Base-by-base conservation (phyloP, 2,888 invertebrate genomes). In the Rotaria socialis region DNA sequence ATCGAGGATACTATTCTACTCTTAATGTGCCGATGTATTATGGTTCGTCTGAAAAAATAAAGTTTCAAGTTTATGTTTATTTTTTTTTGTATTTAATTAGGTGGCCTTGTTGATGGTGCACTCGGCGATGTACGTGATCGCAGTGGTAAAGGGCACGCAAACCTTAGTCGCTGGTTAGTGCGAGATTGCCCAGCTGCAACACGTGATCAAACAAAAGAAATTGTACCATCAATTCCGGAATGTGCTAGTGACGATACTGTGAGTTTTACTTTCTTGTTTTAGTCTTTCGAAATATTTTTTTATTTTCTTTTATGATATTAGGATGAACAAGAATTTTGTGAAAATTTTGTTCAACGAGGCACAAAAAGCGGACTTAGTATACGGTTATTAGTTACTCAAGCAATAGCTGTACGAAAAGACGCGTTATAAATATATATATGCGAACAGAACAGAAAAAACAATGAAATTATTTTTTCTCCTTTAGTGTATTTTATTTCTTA, bases 341-440 rank as follows among this genome's bases (percentile, higher is more conserved):
- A 80, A 80, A 80, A 80, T 80, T 80, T 80, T 47, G 80, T 80
- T 80, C 47, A 10, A 4, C 8, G 19, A 47, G 80, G 80, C n/a
- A 0, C 35, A n/a, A 80, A n/a, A 43, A 6, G 47, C 2, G 47
- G 47, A 24, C 14, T 2, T 16, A 35, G 47, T 80, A 43, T 22
- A 24, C 80, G 47, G 24, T 10, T 24, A 43, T 80, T 80, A 47
- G 35, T 80, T 43, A 14, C 47, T 47, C 80, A 80, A 80, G 80
- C 80, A 35, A 2, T 16, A 1, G 16, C 35, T 16, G 67, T 35
- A 67, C 27, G 67, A 19, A 2, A 35, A 27, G 10, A 14, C 27
- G 16, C 1, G 35, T 67, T 14, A 67, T 22, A 52, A 52, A 52
- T 52, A 52, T 52, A 52, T 10, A 52, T 16, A 52, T 14, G 14